Base-by-base conservation (phyloP, 2,113 vertebrate genomes). In the Cavia porcellus region DNA sequence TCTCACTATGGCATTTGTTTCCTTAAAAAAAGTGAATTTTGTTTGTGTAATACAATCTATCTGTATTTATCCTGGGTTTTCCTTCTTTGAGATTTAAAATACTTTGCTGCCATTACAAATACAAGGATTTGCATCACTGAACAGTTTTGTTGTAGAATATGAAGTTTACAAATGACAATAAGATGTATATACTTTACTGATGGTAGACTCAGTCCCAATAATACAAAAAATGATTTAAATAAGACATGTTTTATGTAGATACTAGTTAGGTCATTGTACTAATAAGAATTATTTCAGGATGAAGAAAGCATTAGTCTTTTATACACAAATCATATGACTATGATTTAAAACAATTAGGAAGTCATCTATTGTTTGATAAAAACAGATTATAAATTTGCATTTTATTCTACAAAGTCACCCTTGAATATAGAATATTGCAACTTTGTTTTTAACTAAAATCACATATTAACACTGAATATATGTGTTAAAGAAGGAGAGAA, bases 381-480 rank as follows among this genome's bases (percentile, higher is more conserved):
- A 70, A 0, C 11, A 82, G 32, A 86, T 77, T 68, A 77, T n/a
- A 64, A 82, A 93, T 68, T 90, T 92, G 0, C 0, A 57, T 38
- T 91, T 82, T 15, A 3, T 64, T 1, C 4, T 66, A 52, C n/a
- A 30, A 62, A 10, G 1, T 84, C 42, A 68, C 0, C 24, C 90
- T 79, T 70, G 42, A 75, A 42, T 6, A 57, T 84, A 95, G 42
- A 86, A 59, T 50, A 68, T 45, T 72, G 68, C 57, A 12, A 64
- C 32, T 57, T 96, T 9, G 42, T 62, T 94, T 92, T 79, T 79
- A 87, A 94, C 1, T 0, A 89, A 10, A 64, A 25, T 25, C 5
- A 84, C 24, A 90, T 97, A 92, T 70, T 90, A 96, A 42, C 32
- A 70, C 47, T 35, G 5, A 95, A 90, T 95, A 91, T 47, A 52